Evolutionary conservation across 1,140 invertebrate species (phyloP).

Genomic region (Diorhabda sublineata): DNA sequence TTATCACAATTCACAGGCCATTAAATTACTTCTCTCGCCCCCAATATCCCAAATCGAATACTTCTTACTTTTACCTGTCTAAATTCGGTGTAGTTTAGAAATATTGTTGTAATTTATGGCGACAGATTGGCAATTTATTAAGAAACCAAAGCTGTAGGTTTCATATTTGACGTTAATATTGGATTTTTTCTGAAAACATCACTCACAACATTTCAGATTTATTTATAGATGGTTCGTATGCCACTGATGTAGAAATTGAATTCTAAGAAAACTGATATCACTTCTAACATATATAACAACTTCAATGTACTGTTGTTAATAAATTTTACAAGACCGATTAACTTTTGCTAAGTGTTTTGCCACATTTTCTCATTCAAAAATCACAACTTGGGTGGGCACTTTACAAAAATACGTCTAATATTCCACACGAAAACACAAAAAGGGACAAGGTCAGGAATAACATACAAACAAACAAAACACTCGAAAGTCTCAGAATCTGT

Average conservation of each 20-base stretch:
- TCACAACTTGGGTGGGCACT: neutral
- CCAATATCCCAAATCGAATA: neutral
- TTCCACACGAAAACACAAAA: neutral
- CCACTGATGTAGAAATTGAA: no score
- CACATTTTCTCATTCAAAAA: no score
- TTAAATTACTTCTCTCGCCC: no score
- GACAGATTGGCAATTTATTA: constrained; percentile 20
- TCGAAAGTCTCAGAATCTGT: constrained; percentile 7
- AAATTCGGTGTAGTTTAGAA: constrained; percentile 15
- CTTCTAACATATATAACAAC: no score
- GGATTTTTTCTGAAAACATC: neutral
- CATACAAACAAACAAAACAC: constrained; percentile 5
- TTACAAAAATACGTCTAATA: neutral
- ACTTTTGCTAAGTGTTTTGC: no score
- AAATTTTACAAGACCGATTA: no score
- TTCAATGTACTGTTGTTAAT: no score
- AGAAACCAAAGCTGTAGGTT: constrained; percentile 13
- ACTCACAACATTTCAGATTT: no score
- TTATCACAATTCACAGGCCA: no score
- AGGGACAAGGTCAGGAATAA: neutral
- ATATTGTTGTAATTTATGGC: constrained; percentile 22
- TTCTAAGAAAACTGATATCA: no score
- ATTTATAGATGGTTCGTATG: no score
- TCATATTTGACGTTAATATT: neutral
- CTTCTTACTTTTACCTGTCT: constrained; percentile 22